These are phyloP conservation scores for Borostomias antarcticus DNA, from an alignment of 2,797 vertebrate species.

Conservation along the genomic window DNA sequence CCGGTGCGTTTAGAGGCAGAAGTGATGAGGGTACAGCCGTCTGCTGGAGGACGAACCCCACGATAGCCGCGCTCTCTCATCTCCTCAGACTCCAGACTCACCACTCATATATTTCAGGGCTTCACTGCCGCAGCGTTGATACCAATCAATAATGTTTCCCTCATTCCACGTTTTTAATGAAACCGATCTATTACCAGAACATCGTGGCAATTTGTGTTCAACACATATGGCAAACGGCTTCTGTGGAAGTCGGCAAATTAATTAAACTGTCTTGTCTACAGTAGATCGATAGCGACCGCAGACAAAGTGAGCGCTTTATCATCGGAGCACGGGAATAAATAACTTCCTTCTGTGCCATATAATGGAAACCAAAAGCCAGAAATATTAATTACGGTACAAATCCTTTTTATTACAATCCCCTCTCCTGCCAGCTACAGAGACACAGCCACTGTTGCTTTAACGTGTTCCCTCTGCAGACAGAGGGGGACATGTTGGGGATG, in stretches of 20 bases:
- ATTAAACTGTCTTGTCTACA: constrained; percentile 30
- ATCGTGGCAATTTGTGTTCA: constrained; percentile 32
- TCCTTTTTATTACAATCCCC: constrained; percentile 42
- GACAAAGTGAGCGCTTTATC: constrained; percentile 28
- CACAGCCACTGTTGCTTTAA: constrained; percentile 29
- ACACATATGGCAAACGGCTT: constrained; percentile 35
- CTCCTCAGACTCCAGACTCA: background rate
- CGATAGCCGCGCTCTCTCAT: too few species aligned
- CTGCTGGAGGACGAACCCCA: too few species aligned
- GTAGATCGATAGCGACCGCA: constrained; percentile 31
- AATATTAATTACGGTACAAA: constrained; percentile 52
- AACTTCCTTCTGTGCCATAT: constrained; percentile 25
- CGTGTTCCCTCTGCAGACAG: constrained; percentile 37
- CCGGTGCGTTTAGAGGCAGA: too few species aligned
- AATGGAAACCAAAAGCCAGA: constrained; percentile 43
- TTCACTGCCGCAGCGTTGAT: constrained; percentile 35
- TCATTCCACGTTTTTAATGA: constrained; percentile 19
- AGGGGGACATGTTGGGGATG: constrained; percentile 13
- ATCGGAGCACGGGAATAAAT: constrained; percentile 30
- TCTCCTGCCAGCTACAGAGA: constrained; percentile 15
- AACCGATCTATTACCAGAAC: constrained; percentile 51
- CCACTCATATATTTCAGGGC: constrained; percentile 26
- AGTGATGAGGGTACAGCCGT: too few species aligned
- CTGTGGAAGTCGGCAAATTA: constrained; percentile 26
- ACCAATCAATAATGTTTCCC: constrained; percentile 37